These are phyloP conservation scores for Thymelicus lineola DNA, from an alignment of 2,888 invertebrate genomes.

Conservation along the genomic window DNA sequence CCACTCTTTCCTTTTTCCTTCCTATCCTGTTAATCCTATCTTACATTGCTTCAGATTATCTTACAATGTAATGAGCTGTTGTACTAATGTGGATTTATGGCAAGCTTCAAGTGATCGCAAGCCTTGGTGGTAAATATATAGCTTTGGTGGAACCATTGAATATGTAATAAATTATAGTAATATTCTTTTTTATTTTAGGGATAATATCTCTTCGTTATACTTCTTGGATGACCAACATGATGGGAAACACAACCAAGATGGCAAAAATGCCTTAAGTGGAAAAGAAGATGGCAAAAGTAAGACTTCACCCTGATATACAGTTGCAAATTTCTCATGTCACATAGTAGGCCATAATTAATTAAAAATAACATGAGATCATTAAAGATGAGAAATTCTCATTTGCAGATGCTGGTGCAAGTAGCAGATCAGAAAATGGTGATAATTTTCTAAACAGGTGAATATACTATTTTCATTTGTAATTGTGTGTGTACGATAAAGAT, in stretches of 20 bases:
- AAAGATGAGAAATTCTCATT: neutral
- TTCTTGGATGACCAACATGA: conserved; percentile 49
- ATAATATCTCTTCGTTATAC: conserved; percentile 64
- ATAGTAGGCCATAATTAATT: neutral
- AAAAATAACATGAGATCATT: neutral
- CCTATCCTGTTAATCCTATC: conserved; percentile 23
- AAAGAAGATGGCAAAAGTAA: neutral
- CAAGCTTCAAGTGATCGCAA: conserved; percentile 55
- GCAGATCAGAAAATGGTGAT: conserved; percentile 44
- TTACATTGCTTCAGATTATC: conserved; percentile 55
- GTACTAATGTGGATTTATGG: conserved; percentile 70
- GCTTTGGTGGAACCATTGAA: conserved; percentile 16
- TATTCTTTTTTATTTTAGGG: conserved; percentile 53
- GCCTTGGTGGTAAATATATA: conserved; percentile 71
- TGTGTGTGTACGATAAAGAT: too few species aligned
- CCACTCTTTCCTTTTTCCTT: conserved; percentile 32
- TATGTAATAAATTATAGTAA: neutral
- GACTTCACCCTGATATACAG: neutral
- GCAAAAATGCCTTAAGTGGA: neutral
- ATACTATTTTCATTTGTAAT: neutral
- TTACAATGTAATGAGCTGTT: conserved; percentile 69
- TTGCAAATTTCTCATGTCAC: too few species aligned
- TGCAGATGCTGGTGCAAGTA: conserved; percentile 28
- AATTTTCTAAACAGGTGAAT: conserved; percentile 46
- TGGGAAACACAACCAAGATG: conserved; percentile 7